Evolutionary conservation across 2,113 vertebrate species (phyloP).

Genomic region (Percina caprodes): DNA sequence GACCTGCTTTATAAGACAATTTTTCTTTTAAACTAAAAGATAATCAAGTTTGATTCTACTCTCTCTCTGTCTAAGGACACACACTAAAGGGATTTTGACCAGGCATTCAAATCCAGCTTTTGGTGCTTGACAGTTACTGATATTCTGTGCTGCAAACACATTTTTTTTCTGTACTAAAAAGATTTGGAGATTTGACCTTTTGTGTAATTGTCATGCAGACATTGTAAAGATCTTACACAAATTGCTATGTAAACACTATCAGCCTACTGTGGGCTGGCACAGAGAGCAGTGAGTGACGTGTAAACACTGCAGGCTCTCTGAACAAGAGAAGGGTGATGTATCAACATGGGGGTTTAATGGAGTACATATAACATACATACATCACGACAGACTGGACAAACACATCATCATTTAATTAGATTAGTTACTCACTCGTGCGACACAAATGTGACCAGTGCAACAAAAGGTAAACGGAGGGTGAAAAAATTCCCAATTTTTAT

Average conservation of each 20-base stretch:
- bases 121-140: background rate
- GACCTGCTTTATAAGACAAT: constrained; percentile 2
- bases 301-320: constrained; percentile 6
- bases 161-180: background rate
- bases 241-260: background rate
- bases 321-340: constrained; percentile 9
- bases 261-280: background rate
- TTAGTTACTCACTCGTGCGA: constrained; percentile 11
- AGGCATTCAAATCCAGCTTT: background rate
- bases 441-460: background rate
- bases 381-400: background rate
- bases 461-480: constrained; percentile 1
- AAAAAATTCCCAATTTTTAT: constrained; percentile 37
- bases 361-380: background rate
- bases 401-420: constrained; percentile 14
- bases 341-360: constrained; percentile 19
- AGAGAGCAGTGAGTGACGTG: background rate
- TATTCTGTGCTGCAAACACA: background rate
- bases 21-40: constrained; percentile 1
- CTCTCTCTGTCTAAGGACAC: background rate
- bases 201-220: background rate
- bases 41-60: background rate
- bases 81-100: background rate
- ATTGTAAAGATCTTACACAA: background rate
- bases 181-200: background rate